Evolutionary conservation across 2,888 invertebrate genomes (phyloP), one percentile per base, ranked within the genome.

Genomic region (Drosophila yooni): DNA sequence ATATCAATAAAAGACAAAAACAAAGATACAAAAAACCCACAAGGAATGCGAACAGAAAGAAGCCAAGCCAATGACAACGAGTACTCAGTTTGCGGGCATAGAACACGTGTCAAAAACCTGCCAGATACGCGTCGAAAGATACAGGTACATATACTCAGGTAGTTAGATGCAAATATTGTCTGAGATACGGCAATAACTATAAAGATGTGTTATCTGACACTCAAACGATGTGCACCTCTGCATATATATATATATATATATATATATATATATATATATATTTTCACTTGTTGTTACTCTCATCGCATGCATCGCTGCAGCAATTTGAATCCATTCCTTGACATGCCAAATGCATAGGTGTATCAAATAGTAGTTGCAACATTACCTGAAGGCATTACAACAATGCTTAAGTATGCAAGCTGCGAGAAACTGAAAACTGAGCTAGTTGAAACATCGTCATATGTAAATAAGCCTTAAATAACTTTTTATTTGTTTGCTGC

Each of bases 41-140:
- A 8, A 18, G 21, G 33, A 67, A 70, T 59, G 62, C 67, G 50
- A 64, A 13, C 67, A 51, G 57, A 68, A 43, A 67, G 63, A 70
- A 77, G 79, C 63, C 77, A 52, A 67, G 67, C n/a, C 75, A 75
- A 67, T 74, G 66, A 40, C 56, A 56, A 51, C 43, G 29, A 61
- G 63, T 50, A 52, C n/a, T 31, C 48, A 3, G 66, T 54, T 67
- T 68, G 67, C 61, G 54, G 65, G 75, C 79, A 60, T 65, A 62
- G 61, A 79, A 68, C 62, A 78, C 78, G 74, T 70, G 63, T 64
- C 70, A 64, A 66, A 66, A 67, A 56, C 76, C 64, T 48, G 33
- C 62, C 68, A 77, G 58, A 71, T 77, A 76, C 64, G 56, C 67
- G 53, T 51, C 52, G 11, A 46, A 25, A 63, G 48, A 40, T 58